Conservation (phyloP, 2,113 vertebrate species). For the Chelonoidis abingdonii region DNA sequence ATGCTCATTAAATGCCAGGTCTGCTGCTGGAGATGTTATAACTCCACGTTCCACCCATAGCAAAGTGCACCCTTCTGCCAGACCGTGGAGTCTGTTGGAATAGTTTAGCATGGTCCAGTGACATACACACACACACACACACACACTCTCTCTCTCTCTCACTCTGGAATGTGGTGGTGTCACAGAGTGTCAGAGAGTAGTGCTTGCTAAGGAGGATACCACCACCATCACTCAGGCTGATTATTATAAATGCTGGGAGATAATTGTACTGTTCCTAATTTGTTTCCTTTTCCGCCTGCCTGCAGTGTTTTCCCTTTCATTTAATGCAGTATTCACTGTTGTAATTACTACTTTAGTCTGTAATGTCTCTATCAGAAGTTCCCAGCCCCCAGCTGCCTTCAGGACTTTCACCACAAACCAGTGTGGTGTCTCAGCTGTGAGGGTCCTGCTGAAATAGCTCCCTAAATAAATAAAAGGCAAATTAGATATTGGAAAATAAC, state of each 20-base stretch:
- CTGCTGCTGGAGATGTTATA: neutral
- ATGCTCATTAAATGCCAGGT: neutral
- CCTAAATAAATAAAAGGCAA: constrained; percentile 73
- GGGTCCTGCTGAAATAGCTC: constrained; percentile 48
- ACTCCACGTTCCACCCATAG: too few relatives aligned
- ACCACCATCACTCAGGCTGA: neutral
- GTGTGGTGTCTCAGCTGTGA: constrained; percentile 29
- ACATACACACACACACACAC: too few relatives aligned
- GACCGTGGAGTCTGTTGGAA: too few relatives aligned
- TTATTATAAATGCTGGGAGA: constrained; percentile 3
- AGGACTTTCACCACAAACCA: constrained; percentile 31
- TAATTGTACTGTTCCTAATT: constrained; percentile 21
- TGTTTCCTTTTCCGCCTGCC: constrained; percentile 36
- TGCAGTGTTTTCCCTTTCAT: constrained; percentile 55
- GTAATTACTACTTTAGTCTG: constrained; percentile 67
- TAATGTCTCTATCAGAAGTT: neutral
- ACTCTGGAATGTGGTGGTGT: neutral
- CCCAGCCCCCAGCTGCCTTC: neutral
- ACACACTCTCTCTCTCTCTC: too few relatives aligned
- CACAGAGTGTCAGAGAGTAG: neutral
- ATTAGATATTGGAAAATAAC: constrained; percentile 72
- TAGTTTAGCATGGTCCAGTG: too few relatives aligned
- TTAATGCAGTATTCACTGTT: constrained; percentile 50
- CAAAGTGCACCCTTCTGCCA: neutral
- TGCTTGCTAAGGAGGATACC: fast-evolving